These are phyloP conservation scores for Pelodytes ibericus DNA, from an alignment of 2,797 vertebrate genomes.

Conservation along the genomic window DNA sequence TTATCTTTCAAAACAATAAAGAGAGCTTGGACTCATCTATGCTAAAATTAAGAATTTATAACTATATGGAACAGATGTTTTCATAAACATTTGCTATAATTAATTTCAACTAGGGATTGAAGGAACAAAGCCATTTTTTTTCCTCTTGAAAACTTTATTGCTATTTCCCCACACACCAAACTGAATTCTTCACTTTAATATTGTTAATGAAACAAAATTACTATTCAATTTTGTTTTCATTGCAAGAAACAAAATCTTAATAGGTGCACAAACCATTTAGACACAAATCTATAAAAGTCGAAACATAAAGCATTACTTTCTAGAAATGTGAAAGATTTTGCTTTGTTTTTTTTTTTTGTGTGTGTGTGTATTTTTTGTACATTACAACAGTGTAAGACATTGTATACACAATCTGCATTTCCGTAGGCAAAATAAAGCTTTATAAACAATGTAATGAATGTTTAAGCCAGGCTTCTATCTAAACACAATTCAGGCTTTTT, in stretches of 20 bases:
- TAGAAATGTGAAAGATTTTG: slow-evolving; percentile 35
- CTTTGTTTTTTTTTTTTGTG: not conserved
- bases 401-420: too few species aligned
- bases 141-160: slow-evolving; percentile 77
- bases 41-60: slow-evolving; percentile 80
- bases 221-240: slow-evolving; percentile 68
- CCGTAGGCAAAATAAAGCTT: too few species aligned
- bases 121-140: slow-evolving; percentile 76
- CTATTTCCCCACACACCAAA: slow-evolving; percentile 68
- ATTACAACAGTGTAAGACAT: not conserved
- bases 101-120: slow-evolving; percentile 79
- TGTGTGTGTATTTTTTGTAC: not conserved
- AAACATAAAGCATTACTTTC: slow-evolving; percentile 51
- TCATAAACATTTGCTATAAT: slow-evolving; percentile 84
- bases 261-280: slow-evolving; percentile 59
- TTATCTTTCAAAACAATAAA: slow-evolving; percentile 68
- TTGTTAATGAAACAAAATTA: slow-evolving; percentile 69
- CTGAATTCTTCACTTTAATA: slow-evolving; percentile 72
- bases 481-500: not conserved
- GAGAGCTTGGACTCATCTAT: slow-evolving; percentile 69
- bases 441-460: too few species aligned
- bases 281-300: slow-evolving; percentile 55
- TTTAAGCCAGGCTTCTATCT: not conserved
- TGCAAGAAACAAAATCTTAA: slow-evolving; percentile 62
- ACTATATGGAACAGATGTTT: slow-evolving; percentile 80